phyloP scores from a whole-genome alignment of 2,113 vertebrate species.

The Erythrocercus mccallii region DNA sequence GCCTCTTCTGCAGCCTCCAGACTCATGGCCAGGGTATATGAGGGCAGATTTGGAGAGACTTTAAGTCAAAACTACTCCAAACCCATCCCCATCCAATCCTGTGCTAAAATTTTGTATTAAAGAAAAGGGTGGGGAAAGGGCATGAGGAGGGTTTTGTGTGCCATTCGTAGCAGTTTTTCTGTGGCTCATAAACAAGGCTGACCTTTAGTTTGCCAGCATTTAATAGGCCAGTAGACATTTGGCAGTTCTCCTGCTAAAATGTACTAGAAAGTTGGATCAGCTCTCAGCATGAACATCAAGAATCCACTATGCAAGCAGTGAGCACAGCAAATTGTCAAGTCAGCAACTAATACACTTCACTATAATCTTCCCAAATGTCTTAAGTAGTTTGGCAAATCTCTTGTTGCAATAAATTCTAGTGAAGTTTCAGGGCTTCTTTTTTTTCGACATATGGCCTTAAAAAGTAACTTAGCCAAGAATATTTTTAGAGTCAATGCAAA shows the following conservation, averaged over 20 bases:
- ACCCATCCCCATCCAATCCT: background rate
- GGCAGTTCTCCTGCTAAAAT: conserved; percentile 42
- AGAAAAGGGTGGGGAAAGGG: too few species aligned
- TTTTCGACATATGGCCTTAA: conserved; percentile 50
- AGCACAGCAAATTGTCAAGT: conserved; percentile 57
- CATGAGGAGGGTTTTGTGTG: background rate
- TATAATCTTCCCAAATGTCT: conserved; percentile 60
- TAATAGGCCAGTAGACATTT: conserved; percentile 39
- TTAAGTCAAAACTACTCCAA: background rate
- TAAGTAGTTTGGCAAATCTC: conserved; percentile 68
- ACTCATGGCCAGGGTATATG: fast-evolving
- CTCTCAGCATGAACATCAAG: conserved; percentile 31
- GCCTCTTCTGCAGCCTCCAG: background rate
- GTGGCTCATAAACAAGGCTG: background rate
- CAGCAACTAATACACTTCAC: conserved; percentile 50
- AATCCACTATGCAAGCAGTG: conserved; percentile 34
- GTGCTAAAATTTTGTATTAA: background rate
- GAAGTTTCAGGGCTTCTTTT: background rate
- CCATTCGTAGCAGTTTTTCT: background rate
- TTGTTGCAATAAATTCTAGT: conserved; percentile 69
- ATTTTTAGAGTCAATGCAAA: conserved; percentile 34
- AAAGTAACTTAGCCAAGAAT: conserved; percentile 41
- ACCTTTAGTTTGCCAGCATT: conserved; percentile 44
- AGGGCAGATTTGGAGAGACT: background rate
- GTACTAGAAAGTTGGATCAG: conserved; percentile 47